Evolutionary conservation across 2,113 vertebrate species (phyloP), one percentile per base, ranked within the genome.

Genomic region (Phalacrocorax aristotelis): DNA sequence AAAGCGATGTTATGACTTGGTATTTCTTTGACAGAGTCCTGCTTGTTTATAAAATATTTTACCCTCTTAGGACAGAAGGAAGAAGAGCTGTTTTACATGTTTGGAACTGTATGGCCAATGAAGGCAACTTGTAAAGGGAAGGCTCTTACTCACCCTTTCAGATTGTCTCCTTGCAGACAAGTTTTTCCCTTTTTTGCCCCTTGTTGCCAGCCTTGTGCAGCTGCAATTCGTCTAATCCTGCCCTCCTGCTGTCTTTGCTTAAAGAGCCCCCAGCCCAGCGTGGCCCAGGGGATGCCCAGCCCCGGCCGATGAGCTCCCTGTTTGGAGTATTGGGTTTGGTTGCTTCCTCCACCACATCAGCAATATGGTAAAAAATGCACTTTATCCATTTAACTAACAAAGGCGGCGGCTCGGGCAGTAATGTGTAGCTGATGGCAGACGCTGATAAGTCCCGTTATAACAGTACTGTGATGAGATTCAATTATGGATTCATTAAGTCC

Each of bases 191-290:
- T 30, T 36, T 64, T 19, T 49, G 26, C 21, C n/a, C 55, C 42
- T 42, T 1, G 0, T 40, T 77, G 8, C 19, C 44, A 54, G 32
- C 54, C 54, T 38, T 2, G 3, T 27, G 61, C 44, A 44, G 62
- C 54, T 36, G 25, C 71, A 62, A 20, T 17, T 40, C 64, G 20
- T 15, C 9, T 3, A 3, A 7, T 13, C 32, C 66, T 52, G 51
- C 51, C 23, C 25, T 30, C 55, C 32, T 22, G 4, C 5, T 42
- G 52, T 25, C 3, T n/a, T 25, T 60, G 46, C 32, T 60, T 29
- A 8, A 36, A 13, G 9, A 82, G 16, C 25, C 7, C 54, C 22
- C 1, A 0, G 10, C 38, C 30, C 44, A 1, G 1, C 3, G 1
- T 15, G 71, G n/a, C 19, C 22, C 42, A 9, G 42, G 40, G 10